Evolutionary conservation across 2,113 vertebrate species (phyloP).

Genomic region (Microcebus griseorufus): DNA sequence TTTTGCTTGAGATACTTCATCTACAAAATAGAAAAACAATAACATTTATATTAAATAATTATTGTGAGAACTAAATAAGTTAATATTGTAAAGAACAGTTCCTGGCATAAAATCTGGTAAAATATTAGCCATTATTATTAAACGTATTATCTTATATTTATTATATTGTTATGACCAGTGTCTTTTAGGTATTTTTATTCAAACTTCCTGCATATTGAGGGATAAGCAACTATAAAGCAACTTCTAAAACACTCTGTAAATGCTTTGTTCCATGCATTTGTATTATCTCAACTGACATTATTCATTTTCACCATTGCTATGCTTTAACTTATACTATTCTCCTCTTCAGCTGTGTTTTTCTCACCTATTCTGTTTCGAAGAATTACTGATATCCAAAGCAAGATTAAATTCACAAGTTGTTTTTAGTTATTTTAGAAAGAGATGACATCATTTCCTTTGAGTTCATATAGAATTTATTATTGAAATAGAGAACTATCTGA

Average conservation of each 20-base stretch:
- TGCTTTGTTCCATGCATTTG: neutral
- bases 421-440: neutral
- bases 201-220: neutral
- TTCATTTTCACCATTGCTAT: neutral
- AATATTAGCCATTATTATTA: neutral
- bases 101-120: neutral
- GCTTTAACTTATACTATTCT: neutral
- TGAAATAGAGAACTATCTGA: neutral
- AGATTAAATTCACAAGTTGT: neutral
- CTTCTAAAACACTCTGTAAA: neutral
- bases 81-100: neutral
- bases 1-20: neutral
- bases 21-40: neutral
- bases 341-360: neutral
- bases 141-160: neutral
- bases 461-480: neutral
- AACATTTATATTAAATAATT: neutral
- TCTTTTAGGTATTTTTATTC: neutral
- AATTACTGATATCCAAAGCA: neutral
- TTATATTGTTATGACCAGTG: neutral
- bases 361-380: neutral
- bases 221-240: neutral
- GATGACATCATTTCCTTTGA: neutral
- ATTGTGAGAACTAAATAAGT: neutral
- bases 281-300: neutral